Evolutionary conservation across 1,140 invertebrate species (phyloP).

Genomic region (Procambarus clarkii): DNA sequence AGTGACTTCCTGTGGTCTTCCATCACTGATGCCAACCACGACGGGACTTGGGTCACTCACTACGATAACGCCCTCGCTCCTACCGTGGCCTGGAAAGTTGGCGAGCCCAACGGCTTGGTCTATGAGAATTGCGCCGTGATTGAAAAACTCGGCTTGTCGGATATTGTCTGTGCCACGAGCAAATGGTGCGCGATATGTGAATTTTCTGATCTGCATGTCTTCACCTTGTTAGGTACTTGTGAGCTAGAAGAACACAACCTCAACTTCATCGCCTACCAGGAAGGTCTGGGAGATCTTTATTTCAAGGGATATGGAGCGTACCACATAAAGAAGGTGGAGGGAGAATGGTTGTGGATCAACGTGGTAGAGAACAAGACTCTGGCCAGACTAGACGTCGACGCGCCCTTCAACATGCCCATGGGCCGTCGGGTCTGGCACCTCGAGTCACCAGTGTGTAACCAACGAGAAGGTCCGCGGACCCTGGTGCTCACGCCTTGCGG

Average conservation of each 20-base stretch:
- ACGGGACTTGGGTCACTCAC: slow-evolving; percentile 47
- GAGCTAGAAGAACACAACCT: slow-evolving; percentile 28
- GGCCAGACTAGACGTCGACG: slow-evolving; percentile 7
- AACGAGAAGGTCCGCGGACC: background rate
- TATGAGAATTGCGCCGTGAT: slow-evolving; percentile 62
- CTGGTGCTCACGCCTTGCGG: slow-evolving; percentile 42
- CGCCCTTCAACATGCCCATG: slow-evolving; percentile 28
- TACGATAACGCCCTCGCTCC: slow-evolving; percentile 14
- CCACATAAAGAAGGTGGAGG: slow-evolving; percentile 25
- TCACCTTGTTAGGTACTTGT: slow-evolving; percentile 44
- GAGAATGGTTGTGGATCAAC: slow-evolving; percentile 43
- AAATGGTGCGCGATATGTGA: slow-evolving; percentile 47
- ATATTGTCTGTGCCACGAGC: slow-evolving; percentile 35
- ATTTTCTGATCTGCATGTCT: slow-evolving; percentile 36
- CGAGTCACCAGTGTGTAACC: slow-evolving; percentile 36
- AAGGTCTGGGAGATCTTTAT: background rate
- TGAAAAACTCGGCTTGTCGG: slow-evolving; percentile 27
- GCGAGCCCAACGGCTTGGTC: slow-evolving; percentile 56
- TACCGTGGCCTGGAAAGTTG: slow-evolving; percentile 32
- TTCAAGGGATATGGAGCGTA: slow-evolving; percentile 52
- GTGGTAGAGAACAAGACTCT: slow-evolving; percentile 17
- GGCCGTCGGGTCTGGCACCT: slow-evolving; percentile 37
- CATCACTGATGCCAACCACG: slow-evolving; percentile 48
- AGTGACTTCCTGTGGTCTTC: slow-evolving; percentile 41
- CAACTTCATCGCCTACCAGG: slow-evolving; percentile 36